These are phyloP conservation scores for Drosophila teissieri DNA, from an alignment of 1,140 invertebrate genomes.

Conservation along the genomic window DNA sequence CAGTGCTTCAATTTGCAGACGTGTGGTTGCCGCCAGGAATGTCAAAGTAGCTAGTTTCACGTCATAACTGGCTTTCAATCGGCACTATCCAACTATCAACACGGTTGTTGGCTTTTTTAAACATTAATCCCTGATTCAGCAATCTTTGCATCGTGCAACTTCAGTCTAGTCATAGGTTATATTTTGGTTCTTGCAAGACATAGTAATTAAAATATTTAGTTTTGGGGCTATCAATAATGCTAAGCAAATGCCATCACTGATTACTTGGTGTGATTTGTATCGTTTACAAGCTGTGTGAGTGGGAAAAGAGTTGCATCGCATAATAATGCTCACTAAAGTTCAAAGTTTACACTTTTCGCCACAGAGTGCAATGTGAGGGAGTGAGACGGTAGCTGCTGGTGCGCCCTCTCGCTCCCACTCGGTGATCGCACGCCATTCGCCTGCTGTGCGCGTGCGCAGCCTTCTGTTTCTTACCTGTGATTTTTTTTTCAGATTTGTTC, in stretches of 20 bases:
- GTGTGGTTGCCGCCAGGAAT: slow-evolving; percentile 51
- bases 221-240: neutral
- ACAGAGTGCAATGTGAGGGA: neutral
- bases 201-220: neutral
- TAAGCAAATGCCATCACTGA: neutral
- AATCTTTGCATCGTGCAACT: too few species aligned
- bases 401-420: slow-evolving; percentile 14
- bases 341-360: slow-evolving; percentile 37
- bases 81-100: neutral
- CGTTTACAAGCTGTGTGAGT: slow-evolving; percentile 56
- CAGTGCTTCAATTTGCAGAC: slow-evolving; percentile 76
- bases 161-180: too few species aligned
- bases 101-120: neutral
- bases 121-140: too few species aligned
- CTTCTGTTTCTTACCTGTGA: slow-evolving; percentile 24
- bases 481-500: slow-evolving; percentile 11
- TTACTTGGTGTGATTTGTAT: slow-evolving; percentile 64
- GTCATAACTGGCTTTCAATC: neutral
- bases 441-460: slow-evolving; percentile 74
- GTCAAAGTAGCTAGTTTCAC: slow-evolving; percentile 1
- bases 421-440: slow-evolving; percentile 55
- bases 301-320: neutral
- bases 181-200: too few species aligned
- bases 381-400: neutral
- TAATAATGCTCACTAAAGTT: slow-evolving; percentile 31